Evolutionary conservation across 2,888 invertebrate genomes (phyloP).

Genomic region (Phyllotreta cruciferae): DNA sequence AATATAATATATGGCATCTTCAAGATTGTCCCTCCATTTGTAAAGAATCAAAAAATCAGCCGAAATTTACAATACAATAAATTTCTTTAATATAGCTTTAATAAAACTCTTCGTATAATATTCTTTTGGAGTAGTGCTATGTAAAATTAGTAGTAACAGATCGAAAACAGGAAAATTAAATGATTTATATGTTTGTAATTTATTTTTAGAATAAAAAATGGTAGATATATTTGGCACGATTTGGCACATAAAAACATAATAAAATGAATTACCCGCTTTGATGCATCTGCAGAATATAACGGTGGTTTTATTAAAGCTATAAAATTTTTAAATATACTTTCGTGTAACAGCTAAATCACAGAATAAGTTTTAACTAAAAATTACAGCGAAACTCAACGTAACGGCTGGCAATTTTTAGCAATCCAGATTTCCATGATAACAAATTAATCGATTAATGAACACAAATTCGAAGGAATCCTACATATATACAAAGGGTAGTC

Average conservation of each 20-base stretch:
- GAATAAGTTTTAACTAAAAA: conserved; percentile 37
- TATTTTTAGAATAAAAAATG: no score
- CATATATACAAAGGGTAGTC: conserved; percentile 37
- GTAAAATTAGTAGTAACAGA: no score
- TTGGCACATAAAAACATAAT: no score
- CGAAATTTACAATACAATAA: conserved; percentile 29
- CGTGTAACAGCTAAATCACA: conserved; percentile 39
- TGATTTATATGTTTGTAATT: no score
- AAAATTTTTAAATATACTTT: conserved; percentile 20
- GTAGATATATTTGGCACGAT: no score
- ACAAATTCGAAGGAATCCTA: conserved; percentile 34
- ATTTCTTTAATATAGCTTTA: conserved; percentile 10
- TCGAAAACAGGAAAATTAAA: no score
- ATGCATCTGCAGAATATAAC: no score
- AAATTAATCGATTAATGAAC: conserved; percentile 34
- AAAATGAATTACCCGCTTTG: no score
- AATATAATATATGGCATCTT: conserved; percentile 41
- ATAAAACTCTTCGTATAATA: not conserved
- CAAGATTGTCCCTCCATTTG: conserved; percentile 34
- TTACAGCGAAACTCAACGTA: conserved; percentile 17
- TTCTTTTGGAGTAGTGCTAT: not conserved
- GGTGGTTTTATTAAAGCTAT: conserved; percentile 4
- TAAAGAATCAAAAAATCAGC: conserved; percentile 39
- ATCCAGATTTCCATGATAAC: conserved; percentile 35
- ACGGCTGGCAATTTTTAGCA: conserved; percentile 33